Evolutionary conservation across 2,113 vertebrate genomes (phyloP), one percentile per base, ranked within the genome.

Genomic region (Python bivittatus): DNA sequence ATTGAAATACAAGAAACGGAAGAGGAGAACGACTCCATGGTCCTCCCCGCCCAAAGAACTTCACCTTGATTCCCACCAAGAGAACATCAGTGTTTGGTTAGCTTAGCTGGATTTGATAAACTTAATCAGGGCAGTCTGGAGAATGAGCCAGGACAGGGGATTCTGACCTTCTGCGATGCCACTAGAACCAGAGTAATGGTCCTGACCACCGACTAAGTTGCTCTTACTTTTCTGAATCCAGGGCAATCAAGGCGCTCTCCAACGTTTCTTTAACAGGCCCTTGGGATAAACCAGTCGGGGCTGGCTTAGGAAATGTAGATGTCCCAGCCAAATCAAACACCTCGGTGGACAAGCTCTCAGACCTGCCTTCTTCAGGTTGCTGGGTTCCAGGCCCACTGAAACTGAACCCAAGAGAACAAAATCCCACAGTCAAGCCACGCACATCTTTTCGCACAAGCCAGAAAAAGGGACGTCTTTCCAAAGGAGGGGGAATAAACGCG

Each of bases 181-280:
- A 72, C 29, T 5, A 33, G 13, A 4, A 33, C 68, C 6, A 7
- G n/a, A 38, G 68, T 38, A 6, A 17, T 15, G 6, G 68, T 8
- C 29, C 64, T 33, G 29, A 25, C 9, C 1, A n/a, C 85, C 33
- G 17, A 1, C 0, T 87, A 44, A 38, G 33, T 22, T 38, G 72
- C 33, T 33, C 98, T 98, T 98, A 99, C 99, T 99, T 99, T 93
- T 99, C 99, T 0, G 99, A 99, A 96, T 99, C 99, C 96, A 99
- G 97, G 7, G 98, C 98, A 68, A 98, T 97, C 92, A 99, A 98
- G 25, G 99, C 98, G 44, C 96, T 99, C 96, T 99, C 99, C 96
- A 99, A 95, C 22, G 98, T 99, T 96, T 99, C 98, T 96, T 98
- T 99, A 86, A 98, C 97, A n/a, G 97, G 97, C 91, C 97, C 98